These are phyloP conservation scores for Moxostoma hubbsi DNA, from an alignment of 2,797 vertebrate species.

Conservation along the genomic window DNA sequence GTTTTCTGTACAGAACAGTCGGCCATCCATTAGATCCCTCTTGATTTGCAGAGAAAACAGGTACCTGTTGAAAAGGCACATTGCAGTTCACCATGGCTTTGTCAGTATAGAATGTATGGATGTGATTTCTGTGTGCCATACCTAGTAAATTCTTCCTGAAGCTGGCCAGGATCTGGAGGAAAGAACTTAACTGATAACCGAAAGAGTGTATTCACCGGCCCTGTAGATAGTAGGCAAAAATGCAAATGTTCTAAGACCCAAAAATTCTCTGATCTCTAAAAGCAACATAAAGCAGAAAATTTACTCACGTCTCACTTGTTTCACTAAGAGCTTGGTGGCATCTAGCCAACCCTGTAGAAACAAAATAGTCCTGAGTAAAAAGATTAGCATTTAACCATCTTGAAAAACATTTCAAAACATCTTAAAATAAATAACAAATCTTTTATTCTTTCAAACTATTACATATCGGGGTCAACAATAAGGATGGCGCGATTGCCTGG, in stretches of 20 bases:
- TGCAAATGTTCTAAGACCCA: constrained; percentile 30
- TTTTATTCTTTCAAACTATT: not conserved
- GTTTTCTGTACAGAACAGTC: constrained; percentile 86
- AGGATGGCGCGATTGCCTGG: too few relatives aligned
- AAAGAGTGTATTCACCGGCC: constrained; percentile 87
- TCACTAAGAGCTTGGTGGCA: constrained; percentile 87
- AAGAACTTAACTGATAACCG: constrained; percentile 97
- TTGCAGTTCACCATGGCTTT: constrained; percentile 8
- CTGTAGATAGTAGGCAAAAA: constrained; percentile 67
- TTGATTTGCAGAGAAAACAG: constrained; percentile 95
- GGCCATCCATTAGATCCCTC: constrained; percentile 89
- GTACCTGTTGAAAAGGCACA: constrained; percentile 78
- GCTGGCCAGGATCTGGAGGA: constrained; percentile 95
- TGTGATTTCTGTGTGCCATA: constrained; percentile 59
- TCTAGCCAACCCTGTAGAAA: constrained; percentile 94
- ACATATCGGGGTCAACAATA: too few relatives aligned
- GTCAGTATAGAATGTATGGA: not conserved
- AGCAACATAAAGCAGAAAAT: constrained; percentile 24
- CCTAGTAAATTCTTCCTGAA: constrained; percentile 96
- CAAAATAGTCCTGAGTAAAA: constrained; percentile 59
- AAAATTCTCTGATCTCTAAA: constrained; percentile 16
- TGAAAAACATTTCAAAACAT: not conserved
- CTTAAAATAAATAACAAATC: constrained; percentile 17
- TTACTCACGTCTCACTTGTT: constrained; percentile 93
- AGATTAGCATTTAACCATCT: constrained; percentile 14